Conservation (phyloP, 1,140 invertebrate species). For the Olivierus martensii region DNA sequence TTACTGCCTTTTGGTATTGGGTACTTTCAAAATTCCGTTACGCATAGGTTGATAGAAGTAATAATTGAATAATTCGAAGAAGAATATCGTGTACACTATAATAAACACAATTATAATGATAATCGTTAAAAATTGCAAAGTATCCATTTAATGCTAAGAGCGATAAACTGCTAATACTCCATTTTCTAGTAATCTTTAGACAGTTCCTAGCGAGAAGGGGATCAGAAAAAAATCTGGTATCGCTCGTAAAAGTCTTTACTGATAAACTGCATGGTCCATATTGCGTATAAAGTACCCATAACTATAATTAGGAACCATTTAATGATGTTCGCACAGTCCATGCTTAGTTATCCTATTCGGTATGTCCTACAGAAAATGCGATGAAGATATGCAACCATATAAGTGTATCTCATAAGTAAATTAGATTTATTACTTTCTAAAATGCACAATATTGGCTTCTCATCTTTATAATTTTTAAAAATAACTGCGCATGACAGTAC, state of each 20-base stretch:
- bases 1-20: no score
- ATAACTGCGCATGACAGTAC: no score
- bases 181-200: background rate
- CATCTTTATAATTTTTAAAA: no score
- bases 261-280: constrained; percentile 13
- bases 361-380: no score
- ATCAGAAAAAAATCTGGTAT: constrained; percentile 11
- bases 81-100: constrained; percentile 10
- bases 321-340: constrained; percentile 7
- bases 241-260: constrained; percentile 13
- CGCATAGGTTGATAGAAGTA: constrained; percentile 8
- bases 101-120: constrained; percentile 3
- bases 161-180: no score
- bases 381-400: no score
- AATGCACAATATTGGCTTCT: no score
- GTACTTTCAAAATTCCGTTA: background rate
- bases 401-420: no score
- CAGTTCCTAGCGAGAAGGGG: background rate
- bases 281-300: constrained; percentile 5
- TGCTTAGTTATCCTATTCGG: background rate
- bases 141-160: constrained; percentile 5
- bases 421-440: no score
- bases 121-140: constrained; percentile 3
- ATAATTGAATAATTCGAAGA: constrained; percentile 10
- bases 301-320: constrained; percentile 11